Conservation (phyloP, 2,888 invertebrate species). For the Pristionchus maxplancki region DNA sequence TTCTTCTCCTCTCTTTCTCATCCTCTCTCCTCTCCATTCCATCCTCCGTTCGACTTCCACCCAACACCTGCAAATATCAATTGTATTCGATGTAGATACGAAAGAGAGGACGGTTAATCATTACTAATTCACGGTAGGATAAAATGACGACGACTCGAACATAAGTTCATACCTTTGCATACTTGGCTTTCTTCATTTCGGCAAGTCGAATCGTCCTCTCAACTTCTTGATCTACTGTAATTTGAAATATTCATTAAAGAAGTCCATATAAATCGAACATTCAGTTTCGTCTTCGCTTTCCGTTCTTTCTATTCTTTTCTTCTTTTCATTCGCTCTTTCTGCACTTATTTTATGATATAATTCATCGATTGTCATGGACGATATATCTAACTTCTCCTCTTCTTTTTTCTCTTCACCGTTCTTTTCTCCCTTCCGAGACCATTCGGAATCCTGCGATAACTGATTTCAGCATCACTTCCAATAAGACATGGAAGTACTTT, state of each 20-base stretch:
- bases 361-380: not conserved
- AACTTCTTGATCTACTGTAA: constrained; percentile 41
- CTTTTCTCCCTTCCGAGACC: constrained; percentile 6
- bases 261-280: not conserved
- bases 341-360: constrained; percentile 12
- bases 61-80: not conserved
- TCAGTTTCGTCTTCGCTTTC: constrained; percentile 47
- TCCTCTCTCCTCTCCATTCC: not conserved
- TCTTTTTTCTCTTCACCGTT: not conserved
- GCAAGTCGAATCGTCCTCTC: constrained; percentile 3
- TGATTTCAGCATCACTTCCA: not conserved
- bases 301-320: constrained; percentile 4
- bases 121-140: too few relatives aligned
- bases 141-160: not conserved
- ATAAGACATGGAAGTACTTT: too few relatives aligned
- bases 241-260: not conserved
- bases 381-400: not conserved
- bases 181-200: not conserved
- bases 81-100: not conserved
- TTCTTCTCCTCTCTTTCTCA: not conserved
- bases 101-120: too few relatives aligned
- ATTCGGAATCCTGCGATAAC: not conserved
- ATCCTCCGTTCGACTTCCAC: not conserved
- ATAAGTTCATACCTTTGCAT: not conserved
- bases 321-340: not conserved